phyloP scores from a whole-genome alignment of 2,888 invertebrate genomes.

The Troides aeacus region DNA sequence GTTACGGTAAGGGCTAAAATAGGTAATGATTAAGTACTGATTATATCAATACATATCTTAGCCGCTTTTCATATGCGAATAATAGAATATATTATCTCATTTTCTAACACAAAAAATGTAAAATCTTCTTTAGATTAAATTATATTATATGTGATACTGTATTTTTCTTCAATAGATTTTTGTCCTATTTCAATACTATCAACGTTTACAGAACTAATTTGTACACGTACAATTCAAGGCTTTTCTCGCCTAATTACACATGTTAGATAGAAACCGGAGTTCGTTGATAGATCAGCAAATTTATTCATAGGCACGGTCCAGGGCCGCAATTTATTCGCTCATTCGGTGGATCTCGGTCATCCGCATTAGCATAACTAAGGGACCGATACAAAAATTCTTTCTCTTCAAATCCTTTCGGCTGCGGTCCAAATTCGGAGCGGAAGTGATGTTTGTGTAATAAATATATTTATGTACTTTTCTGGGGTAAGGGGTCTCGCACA shows the following conservation, averaged over 20 bases:
- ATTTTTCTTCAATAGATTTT: neutral
- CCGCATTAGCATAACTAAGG: slow-evolving; percentile 56
- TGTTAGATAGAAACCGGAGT: slow-evolving; percentile 26
- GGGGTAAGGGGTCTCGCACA: too few species aligned
- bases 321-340: slow-evolving; percentile 50
- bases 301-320: slow-evolving; percentile 48
- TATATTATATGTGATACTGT: neutral
- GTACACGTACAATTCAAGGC: slow-evolving; percentile 8
- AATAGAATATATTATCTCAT: too few species aligned
- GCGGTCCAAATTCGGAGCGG: slow-evolving; percentile 29
- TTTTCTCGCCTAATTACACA: slow-evolving; percentile 29
- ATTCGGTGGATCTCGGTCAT: slow-evolving; percentile 47
- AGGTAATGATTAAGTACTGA: too few species aligned
- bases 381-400: slow-evolving; percentile 46
- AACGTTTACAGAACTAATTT: neutral
- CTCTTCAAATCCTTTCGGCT: slow-evolving; percentile 31
- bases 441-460: neutral
- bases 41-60: too few species aligned
- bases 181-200: neutral
- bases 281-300: slow-evolving; percentile 41
- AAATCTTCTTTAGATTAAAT: too few species aligned
- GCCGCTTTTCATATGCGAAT: too few species aligned
- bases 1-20: too few species aligned
- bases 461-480: neutral
- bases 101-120: too few species aligned